These are phyloP conservation scores for Zosterops borbonicus DNA, from an alignment of 2,113 vertebrate genomes.

Conservation along the genomic window DNA sequence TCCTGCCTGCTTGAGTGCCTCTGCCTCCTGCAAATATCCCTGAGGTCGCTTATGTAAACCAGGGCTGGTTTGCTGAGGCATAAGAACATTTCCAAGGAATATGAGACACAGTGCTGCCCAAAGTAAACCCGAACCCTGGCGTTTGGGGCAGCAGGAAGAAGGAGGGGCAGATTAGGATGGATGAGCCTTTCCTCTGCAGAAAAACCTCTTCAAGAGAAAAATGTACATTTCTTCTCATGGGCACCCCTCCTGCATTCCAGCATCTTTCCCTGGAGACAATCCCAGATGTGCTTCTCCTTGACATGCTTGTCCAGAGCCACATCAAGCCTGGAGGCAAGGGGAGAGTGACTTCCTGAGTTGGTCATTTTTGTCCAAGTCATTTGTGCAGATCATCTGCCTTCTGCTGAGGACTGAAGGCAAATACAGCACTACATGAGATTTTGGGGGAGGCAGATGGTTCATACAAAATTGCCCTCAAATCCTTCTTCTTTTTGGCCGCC, in stretches of 20 bases:
- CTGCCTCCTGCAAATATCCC: neutral
- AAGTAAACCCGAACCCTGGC: fast-evolving
- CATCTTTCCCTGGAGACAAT: neutral
- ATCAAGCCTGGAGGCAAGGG: neutral
- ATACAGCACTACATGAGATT: neutral
- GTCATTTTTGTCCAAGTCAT: neutral
- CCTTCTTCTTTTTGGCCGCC: neutral
- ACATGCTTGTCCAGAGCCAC: neutral
- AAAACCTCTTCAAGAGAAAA: neutral
- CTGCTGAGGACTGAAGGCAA: neutral
- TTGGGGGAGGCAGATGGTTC: neutral
- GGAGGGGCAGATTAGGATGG: neutral
- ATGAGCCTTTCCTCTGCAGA: neutral
- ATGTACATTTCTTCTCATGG: neutral
- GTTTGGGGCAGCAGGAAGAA: neutral
- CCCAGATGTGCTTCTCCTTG: neutral
- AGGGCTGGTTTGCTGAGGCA: neutral
- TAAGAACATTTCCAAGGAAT: neutral
- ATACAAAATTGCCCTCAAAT: neutral
- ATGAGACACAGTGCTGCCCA: neutral
- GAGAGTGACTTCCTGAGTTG: neutral
- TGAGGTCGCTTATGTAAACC: neutral
- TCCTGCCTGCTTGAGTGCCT: neutral
- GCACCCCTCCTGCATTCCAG: neutral
- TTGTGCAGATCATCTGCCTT: neutral